Evolutionary conservation across 2,888 invertebrate species (phyloP), one percentile per base, ranked within the genome.

Genomic region (Amphipoea lucens): DNA sequence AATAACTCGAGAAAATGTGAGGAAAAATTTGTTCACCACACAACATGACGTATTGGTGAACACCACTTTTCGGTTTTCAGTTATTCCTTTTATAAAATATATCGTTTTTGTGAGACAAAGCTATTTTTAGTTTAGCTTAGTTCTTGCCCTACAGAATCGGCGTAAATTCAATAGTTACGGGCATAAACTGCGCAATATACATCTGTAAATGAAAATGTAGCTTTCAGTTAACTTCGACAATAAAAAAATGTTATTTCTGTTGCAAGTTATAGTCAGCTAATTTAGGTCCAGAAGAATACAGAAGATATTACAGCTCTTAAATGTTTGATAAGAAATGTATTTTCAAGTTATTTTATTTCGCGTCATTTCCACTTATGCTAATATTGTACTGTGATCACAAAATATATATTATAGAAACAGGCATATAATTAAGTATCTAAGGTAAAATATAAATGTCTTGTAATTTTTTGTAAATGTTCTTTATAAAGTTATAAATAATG

Each of bases 391-490:
- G 88, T 88, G 90, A 90, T 90, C 80, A 85, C 81, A 86, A 83
- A 81, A 62, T 82, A 74, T 83, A 69, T 36, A 36, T 36, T 36
- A 36, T 74, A 82, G 76, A 71, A 79, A 81, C 81, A 82, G 68
- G 80, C 78, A 78, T 90, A 85, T 81, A 82, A 77, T 79, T 87
- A 90, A 85, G 81, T 90, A 84, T 84, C 54, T 84, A 90, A 90
- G 86, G 77, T 87, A 83, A 89, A 88, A 88, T 89, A 85, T 86
- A 73, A 87, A 86, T 83, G 76, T 87, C 83, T 79, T 87, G 79
- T 90, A 90, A 66, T 90, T 87, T 87, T 87, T 87, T 90, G 88
- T 90, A 87, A 82, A 87, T 86, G 89, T 82, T 90, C 88, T 86
- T 81, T 90, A 90, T 88, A 89, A 88, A 88, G 85, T 87, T 89